These are phyloP conservation scores for Tribolium madens DNA, from an alignment of 1,140 invertebrate species.

Conservation along the genomic window DNA sequence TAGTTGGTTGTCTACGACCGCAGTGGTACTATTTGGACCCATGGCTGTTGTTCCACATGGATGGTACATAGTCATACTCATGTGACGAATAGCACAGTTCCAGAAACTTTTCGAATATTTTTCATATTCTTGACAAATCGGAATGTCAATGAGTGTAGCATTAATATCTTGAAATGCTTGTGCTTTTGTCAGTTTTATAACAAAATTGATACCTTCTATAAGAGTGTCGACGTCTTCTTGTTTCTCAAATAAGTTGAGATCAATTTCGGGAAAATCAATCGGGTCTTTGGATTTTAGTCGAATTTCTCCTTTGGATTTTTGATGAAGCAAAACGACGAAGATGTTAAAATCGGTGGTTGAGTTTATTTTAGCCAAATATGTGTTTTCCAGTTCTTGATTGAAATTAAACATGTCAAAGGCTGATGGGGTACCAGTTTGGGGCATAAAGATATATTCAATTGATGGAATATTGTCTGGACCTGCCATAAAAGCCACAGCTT, in stretches of 20 bases:
- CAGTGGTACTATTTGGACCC: constrained; percentile 40
- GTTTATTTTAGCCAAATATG: constrained; percentile 46
- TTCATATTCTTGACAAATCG: constrained; percentile 66
- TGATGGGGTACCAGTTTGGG: constrained; percentile 64
- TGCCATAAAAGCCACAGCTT: constrained; percentile 65
- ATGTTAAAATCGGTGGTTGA: constrained; percentile 33
- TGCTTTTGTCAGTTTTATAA: constrained; percentile 64
- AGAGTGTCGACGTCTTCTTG: constrained; percentile 67
- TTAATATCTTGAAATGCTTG: constrained; percentile 64
- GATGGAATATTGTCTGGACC: constrained; percentile 73
- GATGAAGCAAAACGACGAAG: constrained; percentile 68
- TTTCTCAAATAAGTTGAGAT: constrained; percentile 82
- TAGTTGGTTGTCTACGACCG: constrained; percentile 64
- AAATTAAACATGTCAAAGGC: constrained; percentile 23
- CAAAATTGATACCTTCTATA: constrained; percentile 67
- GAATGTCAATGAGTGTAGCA: constrained; percentile 63
- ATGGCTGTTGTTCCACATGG: constrained; percentile 59
- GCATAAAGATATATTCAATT: constrained; percentile 67
- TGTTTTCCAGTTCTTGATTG: constrained; percentile 45
- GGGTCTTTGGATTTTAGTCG: constrained; percentile 77
- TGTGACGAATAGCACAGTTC: constrained; percentile 60
- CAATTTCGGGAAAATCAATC: constrained; percentile 80
- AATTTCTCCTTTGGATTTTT: constrained; percentile 80
- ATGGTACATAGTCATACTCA: constrained; percentile 60
- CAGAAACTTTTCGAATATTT: constrained; percentile 65